Conservation (phyloP, 2,888 invertebrate species). For the Latheticus oryzae region DNA sequence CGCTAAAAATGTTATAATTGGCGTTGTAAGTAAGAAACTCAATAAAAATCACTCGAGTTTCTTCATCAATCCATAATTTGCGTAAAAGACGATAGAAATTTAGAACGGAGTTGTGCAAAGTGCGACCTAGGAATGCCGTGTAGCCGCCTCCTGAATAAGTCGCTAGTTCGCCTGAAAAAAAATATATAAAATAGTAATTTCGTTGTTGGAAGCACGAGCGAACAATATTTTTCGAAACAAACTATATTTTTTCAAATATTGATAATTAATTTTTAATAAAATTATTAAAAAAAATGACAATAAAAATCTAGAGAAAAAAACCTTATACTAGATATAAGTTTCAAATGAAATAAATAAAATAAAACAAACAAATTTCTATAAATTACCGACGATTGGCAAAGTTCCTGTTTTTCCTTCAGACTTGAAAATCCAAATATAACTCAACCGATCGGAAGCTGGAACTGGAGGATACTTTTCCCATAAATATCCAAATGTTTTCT, state of each 20-base stretch:
- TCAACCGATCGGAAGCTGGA: conserved; percentile 43
- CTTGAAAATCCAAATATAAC: conserved; percentile 45
- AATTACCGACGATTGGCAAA: conserved; percentile 1
- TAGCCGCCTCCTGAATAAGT: conserved; percentile 56
- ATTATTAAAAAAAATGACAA: no score
- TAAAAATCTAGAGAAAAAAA: no score
- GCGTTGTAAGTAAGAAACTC: conserved; percentile 56
- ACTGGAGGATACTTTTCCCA: conserved; percentile 30
- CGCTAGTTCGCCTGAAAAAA: conserved; percentile 50
- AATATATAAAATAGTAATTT: no score
- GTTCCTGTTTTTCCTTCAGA: conserved; percentile 42
- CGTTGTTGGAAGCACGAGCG: no score
- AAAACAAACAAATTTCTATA: conserved; percentile 1
- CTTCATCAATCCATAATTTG: conserved; percentile 54
- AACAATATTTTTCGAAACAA: no score
- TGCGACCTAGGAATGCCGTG: conserved; percentile 53
- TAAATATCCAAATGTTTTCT: conserved; percentile 45
- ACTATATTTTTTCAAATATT: no score
- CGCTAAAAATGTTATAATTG: conserved; percentile 55
- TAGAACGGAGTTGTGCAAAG: conserved; percentile 51
- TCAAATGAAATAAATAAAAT: not conserved
- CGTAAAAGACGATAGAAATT: conserved; percentile 49
- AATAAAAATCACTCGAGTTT: conserved; percentile 52
- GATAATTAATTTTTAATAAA: no score
- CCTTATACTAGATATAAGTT: not conserved